Conservation (phyloP, 2,888 invertebrate genomes). For the Thymelicus acteon region DNA sequence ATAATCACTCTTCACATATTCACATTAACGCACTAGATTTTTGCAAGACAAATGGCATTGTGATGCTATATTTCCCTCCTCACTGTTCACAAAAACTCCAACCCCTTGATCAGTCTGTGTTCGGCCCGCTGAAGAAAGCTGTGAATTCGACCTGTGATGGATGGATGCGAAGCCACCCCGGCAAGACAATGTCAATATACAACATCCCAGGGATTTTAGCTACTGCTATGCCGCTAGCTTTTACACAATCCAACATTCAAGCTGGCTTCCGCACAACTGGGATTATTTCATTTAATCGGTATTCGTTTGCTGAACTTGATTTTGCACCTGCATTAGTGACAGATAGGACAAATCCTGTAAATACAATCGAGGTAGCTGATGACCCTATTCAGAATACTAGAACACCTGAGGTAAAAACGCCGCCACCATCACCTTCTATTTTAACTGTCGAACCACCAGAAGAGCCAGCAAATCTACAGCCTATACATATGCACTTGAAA, state of each 20-base stretch:
- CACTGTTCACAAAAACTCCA: constrained; percentile 11
- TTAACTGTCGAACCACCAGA: constrained; percentile 14
- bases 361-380: no score
- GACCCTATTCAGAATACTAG: not conserved
- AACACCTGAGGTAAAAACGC: constrained; percentile 23
- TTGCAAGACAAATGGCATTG: not conserved
- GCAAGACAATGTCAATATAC: constrained; percentile 13
- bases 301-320: constrained; percentile 48
- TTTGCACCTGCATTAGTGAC: constrained; percentile 50
- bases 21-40: constrained; percentile 38
- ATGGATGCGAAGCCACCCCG: not conserved
- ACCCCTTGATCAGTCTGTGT: not conserved
- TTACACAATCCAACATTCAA: constrained; percentile 47
- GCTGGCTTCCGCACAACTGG: constrained; percentile 48
- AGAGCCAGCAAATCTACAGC: no score
- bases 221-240: constrained; percentile 45
- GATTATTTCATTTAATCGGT: constrained; percentile 46
- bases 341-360: constrained; percentile 44
- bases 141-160: not conserved
- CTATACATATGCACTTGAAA: no score
- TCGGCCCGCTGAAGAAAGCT: not conserved
- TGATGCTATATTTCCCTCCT: not conserved
- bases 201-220: not conserved
- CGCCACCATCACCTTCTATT: constrained; percentile 23
- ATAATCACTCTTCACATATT: constrained; percentile 51